Base-by-base conservation (phyloP, 1,140 invertebrate species). In the Listronotus bonariensis region DNA sequence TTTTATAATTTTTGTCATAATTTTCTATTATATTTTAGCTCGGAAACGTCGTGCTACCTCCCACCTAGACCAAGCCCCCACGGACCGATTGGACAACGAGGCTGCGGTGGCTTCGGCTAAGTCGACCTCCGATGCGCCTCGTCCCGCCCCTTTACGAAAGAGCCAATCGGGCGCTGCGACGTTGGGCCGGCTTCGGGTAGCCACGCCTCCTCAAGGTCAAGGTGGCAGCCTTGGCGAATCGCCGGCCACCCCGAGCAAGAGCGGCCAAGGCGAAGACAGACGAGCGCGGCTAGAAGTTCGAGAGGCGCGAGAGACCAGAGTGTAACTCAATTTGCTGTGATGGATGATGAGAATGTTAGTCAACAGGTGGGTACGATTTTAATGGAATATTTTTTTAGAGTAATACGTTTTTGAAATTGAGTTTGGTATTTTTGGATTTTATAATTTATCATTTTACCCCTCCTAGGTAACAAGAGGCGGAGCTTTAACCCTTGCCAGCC, bases 291-390 rank as follows among this genome's bases (percentile, higher is more conserved):
- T 4, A 57, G 60, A 62, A 80, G 65, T 67, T 80, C 71, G 62
- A 69, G 68, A 68, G 78, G 67, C 61, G 75, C 60, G 7, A 80
- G 82, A 18, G 86, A 88, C 69, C 85, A 87, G 73, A 79, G 85
- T 77, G 65, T 95, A 70, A 87, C 92, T 7, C 93, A 96, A 78
- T 95, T 93, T 79, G 94, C 93, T 6, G 85, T 95, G 59, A 95
- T 95, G 73, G 94, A 96, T 76, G 94, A 96, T 77, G 93, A 95
- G 65, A 95, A 95, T 75, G 89, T 95, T 0, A 95, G 93, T 9
- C 92, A 95, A 76, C 92, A 95, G 82, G 88, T 90, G 26, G 82
- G 58, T 6, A 34, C n/a, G n/a, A n/a, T n/a, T n/a, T n/a, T n/a
- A n/a, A n/a, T n/a, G n/a, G n/a, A n/a, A n/a, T n/a, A n/a, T n/a